phyloP scores from a whole-genome alignment of 2,888 invertebrate genomes.

The Eupithecia dodoneata region DNA sequence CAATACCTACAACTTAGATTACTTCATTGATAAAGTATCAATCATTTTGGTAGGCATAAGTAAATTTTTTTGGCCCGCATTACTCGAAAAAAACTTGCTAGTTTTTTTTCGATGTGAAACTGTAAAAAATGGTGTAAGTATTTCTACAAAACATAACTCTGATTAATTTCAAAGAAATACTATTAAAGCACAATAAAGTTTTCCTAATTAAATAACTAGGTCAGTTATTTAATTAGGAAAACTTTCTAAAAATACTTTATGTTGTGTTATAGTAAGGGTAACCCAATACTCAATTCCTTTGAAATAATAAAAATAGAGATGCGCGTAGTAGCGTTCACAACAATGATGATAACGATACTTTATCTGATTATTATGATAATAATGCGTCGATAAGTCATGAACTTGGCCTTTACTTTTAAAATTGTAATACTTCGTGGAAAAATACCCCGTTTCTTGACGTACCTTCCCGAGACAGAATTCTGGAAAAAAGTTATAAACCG shows the following conservation, averaged over 20 bases:
- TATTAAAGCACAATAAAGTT: too few relatives aligned
- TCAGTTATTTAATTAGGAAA: not conserved
- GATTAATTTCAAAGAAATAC: too few relatives aligned
- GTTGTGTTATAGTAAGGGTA: not conserved
- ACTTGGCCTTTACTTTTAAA: slow-evolving; percentile 8
- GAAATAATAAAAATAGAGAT: not conserved
- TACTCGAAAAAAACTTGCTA: not conserved
- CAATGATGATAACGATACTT: not conserved
- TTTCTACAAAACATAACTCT: too few relatives aligned
- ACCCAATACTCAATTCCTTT: not conserved
- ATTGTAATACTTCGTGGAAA: not conserved
- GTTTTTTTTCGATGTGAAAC: too few relatives aligned
- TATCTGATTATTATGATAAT: not conserved
- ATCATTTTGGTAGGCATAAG: not conserved
- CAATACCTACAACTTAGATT: not conserved
- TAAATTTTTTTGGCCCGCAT: not conserved
- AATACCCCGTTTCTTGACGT: not conserved
- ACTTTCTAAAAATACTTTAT: too few relatives aligned
- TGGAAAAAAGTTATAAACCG: not conserved
- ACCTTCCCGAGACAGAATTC: not conserved
- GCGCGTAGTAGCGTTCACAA: not conserved
- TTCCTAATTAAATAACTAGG: too few relatives aligned
- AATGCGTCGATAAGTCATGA: slow-evolving; percentile 3
- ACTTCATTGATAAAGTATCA: not conserved
- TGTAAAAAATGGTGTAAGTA: too few relatives aligned